Conservation (phyloP, 64 coral and sea anemone species). For the Montipora cactus region DNA sequence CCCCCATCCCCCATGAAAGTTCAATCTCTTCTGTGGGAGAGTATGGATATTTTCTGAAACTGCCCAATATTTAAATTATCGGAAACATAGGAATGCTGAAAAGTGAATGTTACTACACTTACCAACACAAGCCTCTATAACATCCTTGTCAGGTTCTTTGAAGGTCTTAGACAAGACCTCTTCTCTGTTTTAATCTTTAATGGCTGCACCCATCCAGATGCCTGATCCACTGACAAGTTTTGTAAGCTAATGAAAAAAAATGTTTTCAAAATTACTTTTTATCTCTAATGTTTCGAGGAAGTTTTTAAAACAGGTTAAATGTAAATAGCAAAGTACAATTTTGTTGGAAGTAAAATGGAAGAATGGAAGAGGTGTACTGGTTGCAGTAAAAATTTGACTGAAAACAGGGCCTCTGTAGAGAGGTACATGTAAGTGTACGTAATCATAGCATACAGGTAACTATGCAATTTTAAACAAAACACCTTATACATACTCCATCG, state of each 20-base stretch:
- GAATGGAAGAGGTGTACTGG: not conserved
- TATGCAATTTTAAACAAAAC: constrained; percentile 6
- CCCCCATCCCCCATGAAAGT: not conserved
- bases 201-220: constrained; percentile 43
- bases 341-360: too few relatives aligned
- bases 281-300: not conserved
- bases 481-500: constrained; percentile 7
- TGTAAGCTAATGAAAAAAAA: constrained; percentile 19
- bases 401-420: not conserved
- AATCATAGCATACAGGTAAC: not conserved
- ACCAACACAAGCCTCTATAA: constrained; percentile 45
- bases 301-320: constrained; percentile 9
- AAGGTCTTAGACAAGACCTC: constrained; percentile 34
- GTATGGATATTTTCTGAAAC: not conserved
- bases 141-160: constrained; percentile 12
- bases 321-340: constrained; percentile 3
- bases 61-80: not conserved
- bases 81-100: not conserved
- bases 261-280: constrained; percentile 12
- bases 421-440: not conserved
- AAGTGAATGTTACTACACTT: constrained; percentile 30
- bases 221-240: constrained; percentile 49
- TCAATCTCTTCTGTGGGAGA: not conserved
- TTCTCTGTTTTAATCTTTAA: constrained; percentile 58
- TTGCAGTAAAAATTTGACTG: not conserved